Percentiles rank a stretch among this genome's conserved stretches.
These are phyloP conservation scores for Eilema caniola DNA, from an alignment of 2,888 invertebrate species.

Conservation along the genomic window DNA sequence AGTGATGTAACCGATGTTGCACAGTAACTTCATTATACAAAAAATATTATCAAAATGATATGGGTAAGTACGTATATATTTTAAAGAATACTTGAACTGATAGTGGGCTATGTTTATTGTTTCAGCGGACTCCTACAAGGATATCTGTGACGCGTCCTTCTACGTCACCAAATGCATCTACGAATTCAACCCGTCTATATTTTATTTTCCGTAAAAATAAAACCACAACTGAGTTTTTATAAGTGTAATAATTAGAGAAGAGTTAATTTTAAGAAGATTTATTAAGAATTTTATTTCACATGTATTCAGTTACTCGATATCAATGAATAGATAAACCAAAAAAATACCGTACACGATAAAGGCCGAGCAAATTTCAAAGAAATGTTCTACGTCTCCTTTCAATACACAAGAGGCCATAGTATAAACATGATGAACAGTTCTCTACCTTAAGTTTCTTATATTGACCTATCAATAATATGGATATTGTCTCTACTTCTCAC, in stretches of 20 bases:
- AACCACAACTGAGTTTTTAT: neutral
- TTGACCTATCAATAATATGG: too few species aligned
- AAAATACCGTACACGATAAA: neutral
- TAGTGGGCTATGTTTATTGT: conserved; percentile 1
- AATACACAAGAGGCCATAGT: too few species aligned
- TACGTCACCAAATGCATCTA: conserved; percentile 84
- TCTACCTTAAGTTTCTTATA: too few species aligned
- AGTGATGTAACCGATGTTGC: too few species aligned
- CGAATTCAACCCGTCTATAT: conserved; percentile 78
- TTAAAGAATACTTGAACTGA: too few species aligned
- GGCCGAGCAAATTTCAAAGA: too few species aligned
- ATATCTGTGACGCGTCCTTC: conserved; percentile 83
- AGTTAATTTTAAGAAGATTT: neutral
- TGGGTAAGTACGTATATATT: too few species aligned
- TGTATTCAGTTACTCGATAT: neutral
- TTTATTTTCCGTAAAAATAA: conserved; percentile 73
- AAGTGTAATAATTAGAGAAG: neutral
- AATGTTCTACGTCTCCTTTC: too few species aligned
- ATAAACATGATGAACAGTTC: too few species aligned
- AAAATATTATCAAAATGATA: too few species aligned
- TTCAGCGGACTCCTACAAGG: conserved; percentile 80
- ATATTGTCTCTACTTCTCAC: too few species aligned
- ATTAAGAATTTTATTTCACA: neutral
- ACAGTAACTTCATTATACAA: too few species aligned
- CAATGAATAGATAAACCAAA: neutral